A percentile compares a stretch with the other conserved stretches of the same genome.
Evolutionary conservation across 2,113 vertebrate genomes (phyloP).

Genomic region (Centropus bengalensis): DNA sequence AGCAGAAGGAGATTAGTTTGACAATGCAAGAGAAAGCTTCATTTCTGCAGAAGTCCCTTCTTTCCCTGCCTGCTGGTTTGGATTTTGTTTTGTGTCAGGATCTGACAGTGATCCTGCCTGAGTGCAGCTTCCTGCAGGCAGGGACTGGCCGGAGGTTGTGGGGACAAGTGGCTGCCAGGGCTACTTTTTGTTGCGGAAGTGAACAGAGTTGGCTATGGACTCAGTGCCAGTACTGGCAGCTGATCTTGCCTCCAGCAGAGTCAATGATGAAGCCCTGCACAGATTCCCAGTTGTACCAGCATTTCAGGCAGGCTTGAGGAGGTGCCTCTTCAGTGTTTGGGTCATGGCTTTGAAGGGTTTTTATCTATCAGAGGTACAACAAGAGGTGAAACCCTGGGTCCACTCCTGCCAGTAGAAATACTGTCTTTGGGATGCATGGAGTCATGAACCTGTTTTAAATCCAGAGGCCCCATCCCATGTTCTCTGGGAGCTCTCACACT

Average conservation of each 20-base stretch:
- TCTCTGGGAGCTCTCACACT: neutral
- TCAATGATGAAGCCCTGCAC: fast-evolving
- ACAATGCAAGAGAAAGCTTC: neutral
- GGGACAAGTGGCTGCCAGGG: neutral
- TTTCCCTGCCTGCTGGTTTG: neutral
- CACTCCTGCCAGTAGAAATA: neutral
- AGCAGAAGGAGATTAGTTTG: neutral
- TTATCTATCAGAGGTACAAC: neutral
- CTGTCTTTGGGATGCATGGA: neutral
- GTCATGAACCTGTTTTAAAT: neutral
- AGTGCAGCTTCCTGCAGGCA: neutral
- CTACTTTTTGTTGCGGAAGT: neutral
- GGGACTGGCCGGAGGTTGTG: no score
- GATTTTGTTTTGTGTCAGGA: neutral
- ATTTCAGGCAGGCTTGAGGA: neutral
- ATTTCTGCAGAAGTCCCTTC: neutral
- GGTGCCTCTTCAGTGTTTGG: neutral
- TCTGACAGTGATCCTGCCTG: neutral
- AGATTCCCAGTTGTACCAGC: neutral
- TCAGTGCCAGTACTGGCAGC: neutral
- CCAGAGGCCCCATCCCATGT: neutral
- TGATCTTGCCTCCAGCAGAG: neutral
- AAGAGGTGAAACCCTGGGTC: neutral
- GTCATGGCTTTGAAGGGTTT: no score
- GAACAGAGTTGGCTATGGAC: no score